Evolutionary conservation across 2,797 vertebrate species (phyloP).

Genomic region (Momotus momota): DNA sequence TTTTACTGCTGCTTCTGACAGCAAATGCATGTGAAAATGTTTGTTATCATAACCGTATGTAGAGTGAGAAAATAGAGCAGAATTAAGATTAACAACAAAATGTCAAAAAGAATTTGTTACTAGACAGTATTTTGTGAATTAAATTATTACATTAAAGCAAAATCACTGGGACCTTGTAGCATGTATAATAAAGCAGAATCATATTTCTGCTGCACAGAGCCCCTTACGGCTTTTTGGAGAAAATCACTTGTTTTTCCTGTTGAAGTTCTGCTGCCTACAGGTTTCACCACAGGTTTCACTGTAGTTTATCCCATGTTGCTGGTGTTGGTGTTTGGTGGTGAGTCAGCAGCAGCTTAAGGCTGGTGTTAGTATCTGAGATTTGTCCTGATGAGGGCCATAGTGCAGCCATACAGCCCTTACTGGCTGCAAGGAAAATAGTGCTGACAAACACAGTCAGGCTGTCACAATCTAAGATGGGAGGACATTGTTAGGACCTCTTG

Average conservation of each 20-base stretch:
- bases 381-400: background rate
- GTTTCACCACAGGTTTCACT: background rate
- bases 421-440: background rate
- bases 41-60: background rate
- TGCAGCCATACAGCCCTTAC: accelerated
- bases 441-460: accelerated
- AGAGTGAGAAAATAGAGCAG: background rate
- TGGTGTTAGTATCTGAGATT: background rate
- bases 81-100: background rate
- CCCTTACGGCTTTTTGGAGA: background rate
- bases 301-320: background rate
- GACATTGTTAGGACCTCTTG: background rate
- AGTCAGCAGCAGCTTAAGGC: background rate
- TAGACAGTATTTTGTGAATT: background rate
- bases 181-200: background rate
- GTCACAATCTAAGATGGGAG: accelerated
- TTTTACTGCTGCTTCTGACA: background rate
- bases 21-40: background rate
- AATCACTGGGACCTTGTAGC: background rate
- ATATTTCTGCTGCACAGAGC: background rate
- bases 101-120: background rate
- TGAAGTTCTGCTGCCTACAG: background rate
- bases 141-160: background rate
- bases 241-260: background rate
- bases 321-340: background rate